These are phyloP conservation scores for Eulithis prunata DNA, from an alignment of 2,888 invertebrate species.

Conservation along the genomic window DNA sequence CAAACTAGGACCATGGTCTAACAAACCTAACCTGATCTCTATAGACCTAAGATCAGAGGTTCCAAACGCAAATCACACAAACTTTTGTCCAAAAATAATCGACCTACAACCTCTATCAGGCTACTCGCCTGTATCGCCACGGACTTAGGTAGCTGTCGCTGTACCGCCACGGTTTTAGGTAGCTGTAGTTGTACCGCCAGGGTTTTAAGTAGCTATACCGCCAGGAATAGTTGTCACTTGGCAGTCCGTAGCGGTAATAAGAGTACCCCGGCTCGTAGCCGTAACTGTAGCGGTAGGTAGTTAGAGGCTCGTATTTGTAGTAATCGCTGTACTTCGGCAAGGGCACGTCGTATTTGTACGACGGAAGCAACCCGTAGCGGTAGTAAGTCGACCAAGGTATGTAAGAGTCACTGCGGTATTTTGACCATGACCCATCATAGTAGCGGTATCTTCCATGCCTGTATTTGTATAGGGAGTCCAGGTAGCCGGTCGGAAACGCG, in stretches of 20 bases:
- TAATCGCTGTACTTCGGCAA: constrained; percentile 16
- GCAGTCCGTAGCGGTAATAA: constrained; percentile 27
- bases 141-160: constrained; percentile 22
- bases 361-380: constrained; percentile 26
- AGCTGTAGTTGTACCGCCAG: constrained; percentile 27
- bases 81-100: constrained; percentile 7
- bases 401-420: constrained; percentile 31
- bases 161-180: constrained; percentile 24
- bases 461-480: constrained; percentile 65
- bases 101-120: constrained; percentile 24
- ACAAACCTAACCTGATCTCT: constrained; percentile 8
- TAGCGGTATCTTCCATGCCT: constrained; percentile 51
- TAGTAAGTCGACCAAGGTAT: constrained; percentile 31
- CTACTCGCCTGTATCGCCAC: constrained; percentile 31
- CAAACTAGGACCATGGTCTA: constrained; percentile 7
- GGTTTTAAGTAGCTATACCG: constrained; percentile 29
- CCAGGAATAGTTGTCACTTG: constrained; percentile 24
- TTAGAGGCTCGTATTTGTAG: constrained; percentile 27
- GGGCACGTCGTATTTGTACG: constrained; percentile 27
- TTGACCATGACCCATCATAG: constrained; percentile 26
- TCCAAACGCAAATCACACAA: constrained; percentile 18
- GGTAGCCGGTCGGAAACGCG: constrained; percentile 64
- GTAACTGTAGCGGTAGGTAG: constrained; percentile 23
- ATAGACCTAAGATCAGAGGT: neutral
- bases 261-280: constrained; percentile 22